Conservation (phyloP, 2,797 vertebrate species). For the Darevskia nairensis region DNA sequence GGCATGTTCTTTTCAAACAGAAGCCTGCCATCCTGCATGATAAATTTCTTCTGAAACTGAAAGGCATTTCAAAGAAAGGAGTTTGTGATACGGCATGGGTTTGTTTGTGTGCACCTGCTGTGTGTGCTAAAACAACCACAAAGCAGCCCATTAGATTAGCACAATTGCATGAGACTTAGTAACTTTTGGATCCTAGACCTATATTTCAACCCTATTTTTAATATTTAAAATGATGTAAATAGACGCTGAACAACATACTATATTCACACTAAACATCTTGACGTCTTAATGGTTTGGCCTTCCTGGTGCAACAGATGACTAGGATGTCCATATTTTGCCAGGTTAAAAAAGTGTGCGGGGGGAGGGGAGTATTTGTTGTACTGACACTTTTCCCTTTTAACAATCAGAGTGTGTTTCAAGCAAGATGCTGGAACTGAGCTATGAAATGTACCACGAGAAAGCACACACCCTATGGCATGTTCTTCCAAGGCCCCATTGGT, state of each 20-base stretch:
- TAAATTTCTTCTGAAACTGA: neutral
- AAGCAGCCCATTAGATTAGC: neutral
- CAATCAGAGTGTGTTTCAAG: neutral
- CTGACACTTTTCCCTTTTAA: neutral
- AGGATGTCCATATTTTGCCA: neutral
- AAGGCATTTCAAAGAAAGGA: neutral
- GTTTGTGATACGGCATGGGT: neutral
- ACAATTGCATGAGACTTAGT: neutral
- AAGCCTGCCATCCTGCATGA: neutral
- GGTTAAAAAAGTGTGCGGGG: neutral
- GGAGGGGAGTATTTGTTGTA: too few species aligned
- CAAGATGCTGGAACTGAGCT: neutral
- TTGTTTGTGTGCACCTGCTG: neutral
- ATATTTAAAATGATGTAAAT: neutral
- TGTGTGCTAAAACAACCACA: too few species aligned
- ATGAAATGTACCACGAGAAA: neutral
- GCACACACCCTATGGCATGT: neutral
- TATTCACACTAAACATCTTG: neutral
- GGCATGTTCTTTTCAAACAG: neutral
- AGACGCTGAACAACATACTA: neutral
- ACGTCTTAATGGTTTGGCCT: neutral
- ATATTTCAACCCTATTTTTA: neutral
- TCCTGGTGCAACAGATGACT: too few species aligned
- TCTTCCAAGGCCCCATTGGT: neutral
- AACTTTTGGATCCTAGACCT: neutral